Conservation (phyloP, 2,797 vertebrate genomes). For the Halcyon badia region DNA sequence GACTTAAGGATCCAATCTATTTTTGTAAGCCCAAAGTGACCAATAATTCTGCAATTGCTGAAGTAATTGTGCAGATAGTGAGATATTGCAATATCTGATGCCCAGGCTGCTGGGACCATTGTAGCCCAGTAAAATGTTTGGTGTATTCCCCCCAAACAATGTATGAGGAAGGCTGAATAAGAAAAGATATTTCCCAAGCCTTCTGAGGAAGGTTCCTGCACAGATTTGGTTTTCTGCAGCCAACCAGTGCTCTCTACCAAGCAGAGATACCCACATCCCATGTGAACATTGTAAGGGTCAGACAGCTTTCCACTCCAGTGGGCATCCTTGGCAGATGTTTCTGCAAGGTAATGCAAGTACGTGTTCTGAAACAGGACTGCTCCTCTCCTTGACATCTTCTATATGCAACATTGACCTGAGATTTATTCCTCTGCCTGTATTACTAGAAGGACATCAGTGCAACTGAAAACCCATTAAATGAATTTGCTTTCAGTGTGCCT, state of each 20-base stretch:
- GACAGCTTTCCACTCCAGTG: neutral
- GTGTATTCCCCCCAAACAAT: neutral
- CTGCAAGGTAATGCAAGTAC: neutral
- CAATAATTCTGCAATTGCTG: neutral
- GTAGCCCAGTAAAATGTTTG: neutral
- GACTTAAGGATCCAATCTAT: conserved; percentile 19
- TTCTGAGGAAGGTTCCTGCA: neutral
- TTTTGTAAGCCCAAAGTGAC: conserved; percentile 16
- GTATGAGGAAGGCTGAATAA: neutral
- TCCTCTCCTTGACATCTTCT: neutral
- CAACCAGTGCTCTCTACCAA: neutral
- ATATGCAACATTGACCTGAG: neutral
- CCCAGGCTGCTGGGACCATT: neutral
- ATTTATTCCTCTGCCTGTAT: neutral
- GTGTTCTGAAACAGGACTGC: neutral
- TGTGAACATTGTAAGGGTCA: neutral
- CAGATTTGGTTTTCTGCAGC: neutral
- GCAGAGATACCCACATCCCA: neutral
- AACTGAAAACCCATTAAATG: neutral
- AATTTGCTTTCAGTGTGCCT: neutral
- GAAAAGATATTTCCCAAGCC: neutral
- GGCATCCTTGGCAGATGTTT: neutral
- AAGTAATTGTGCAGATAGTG: neutral
- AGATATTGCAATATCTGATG: neutral
- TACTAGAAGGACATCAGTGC: neutral